These are phyloP conservation scores for Stegodyphus mimosarum DNA, from an alignment of 1,140 invertebrate genomes.

Conservation along the genomic window DNA sequence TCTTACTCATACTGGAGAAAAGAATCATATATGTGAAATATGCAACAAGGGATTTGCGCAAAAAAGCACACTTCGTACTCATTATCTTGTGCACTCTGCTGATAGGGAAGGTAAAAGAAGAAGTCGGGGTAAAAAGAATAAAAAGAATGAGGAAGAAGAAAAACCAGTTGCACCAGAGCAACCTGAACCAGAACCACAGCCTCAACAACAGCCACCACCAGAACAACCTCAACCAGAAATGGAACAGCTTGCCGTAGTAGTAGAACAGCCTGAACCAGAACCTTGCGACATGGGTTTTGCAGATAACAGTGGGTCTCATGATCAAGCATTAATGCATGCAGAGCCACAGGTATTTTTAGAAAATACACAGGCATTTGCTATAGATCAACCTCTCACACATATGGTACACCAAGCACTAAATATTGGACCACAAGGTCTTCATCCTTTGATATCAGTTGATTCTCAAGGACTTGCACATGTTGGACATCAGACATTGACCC, in stretches of 20 bases:
- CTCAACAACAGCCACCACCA: neutral
- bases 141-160: conserved; percentile 24
- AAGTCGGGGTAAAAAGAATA: conserved; percentile 25
- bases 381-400: conserved; percentile 51
- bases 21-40: conserved; percentile 56
- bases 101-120: conserved; percentile 47
- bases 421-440: conserved; percentile 39
- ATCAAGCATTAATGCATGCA: conserved; percentile 29
- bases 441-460: conserved; percentile 40
- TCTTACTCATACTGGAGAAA: conserved; percentile 53
- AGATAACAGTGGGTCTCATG: conserved; percentile 54
- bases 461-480: conserved; percentile 43
- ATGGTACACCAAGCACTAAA: conserved; percentile 49
- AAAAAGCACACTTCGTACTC: conserved; percentile 53
- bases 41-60: conserved; percentile 58
- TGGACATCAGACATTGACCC: conserved; percentile 30
- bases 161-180: neutral
- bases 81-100: conserved; percentile 49
- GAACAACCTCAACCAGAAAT: conserved; percentile 5
- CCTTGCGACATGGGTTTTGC: conserved; percentile 47
- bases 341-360: conserved; percentile 43
- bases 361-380: conserved; percentile 44
- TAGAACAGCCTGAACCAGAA: conserved; percentile 25
- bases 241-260: neutral
- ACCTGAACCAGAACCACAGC: conserved; percentile 3